These are phyloP conservation scores for Girardinichthys multiradiatus DNA, from an alignment of 2,113 vertebrate species.

Conservation along the genomic window DNA sequence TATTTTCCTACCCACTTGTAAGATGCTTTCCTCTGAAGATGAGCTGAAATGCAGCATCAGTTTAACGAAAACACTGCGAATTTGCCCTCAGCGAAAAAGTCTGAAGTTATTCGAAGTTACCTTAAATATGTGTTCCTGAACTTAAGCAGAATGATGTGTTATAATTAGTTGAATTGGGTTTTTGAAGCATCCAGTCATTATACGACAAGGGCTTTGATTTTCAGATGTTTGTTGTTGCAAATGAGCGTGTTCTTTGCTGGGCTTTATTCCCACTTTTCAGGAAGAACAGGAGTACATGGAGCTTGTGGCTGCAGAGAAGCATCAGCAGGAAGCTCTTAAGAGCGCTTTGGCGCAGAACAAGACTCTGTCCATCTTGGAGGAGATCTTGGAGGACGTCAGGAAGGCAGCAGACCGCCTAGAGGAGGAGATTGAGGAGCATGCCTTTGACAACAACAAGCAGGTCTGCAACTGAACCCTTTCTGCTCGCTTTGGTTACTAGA, in stretches of 20 bases:
- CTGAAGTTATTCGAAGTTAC: no score
- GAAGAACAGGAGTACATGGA: constrained; percentile 96
- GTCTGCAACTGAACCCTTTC: constrained; percentile 69
- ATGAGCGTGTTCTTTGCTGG: neutral
- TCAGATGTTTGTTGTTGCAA: neutral
- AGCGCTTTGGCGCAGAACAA: constrained; percentile 89
- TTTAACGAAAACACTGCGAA: neutral
- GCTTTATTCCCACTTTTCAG: constrained; percentile 67
- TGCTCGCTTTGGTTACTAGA: neutral
- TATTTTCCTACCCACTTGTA: neutral
- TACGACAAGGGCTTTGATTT: neutral
- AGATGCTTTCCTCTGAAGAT: neutral
- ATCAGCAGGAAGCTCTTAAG: constrained; percentile 91
- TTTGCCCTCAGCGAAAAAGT: no score
- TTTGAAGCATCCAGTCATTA: neutral
- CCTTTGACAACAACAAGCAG: constrained; percentile 95
- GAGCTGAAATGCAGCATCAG: neutral
- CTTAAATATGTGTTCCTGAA: neutral
- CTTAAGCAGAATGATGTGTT: neutral
- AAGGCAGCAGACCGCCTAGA: constrained; percentile 94
- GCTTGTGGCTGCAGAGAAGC: constrained; percentile 94
- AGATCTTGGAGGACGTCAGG: constrained; percentile 94
- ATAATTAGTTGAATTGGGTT: neutral
- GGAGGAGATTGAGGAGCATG: constrained; percentile 95
- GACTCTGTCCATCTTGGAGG: constrained; percentile 93